A percentile compares a stretch with the other conserved stretches of the same genome.
Evolutionary conservation across 2,113 vertebrate species (phyloP).

Genomic region (Antechinus stuartii): DNA sequence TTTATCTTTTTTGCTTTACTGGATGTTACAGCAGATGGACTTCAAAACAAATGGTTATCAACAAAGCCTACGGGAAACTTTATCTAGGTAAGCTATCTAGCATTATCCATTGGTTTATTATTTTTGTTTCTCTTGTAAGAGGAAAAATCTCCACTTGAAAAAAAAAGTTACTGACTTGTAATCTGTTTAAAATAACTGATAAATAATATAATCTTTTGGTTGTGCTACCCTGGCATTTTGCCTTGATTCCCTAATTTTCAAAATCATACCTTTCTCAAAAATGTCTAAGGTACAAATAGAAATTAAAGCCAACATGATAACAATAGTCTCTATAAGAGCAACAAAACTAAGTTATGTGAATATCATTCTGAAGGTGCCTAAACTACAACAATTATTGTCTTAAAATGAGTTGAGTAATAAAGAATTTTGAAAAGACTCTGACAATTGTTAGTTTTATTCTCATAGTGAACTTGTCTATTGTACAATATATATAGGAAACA

Average conservation of each 20-base stretch:
- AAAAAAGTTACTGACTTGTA: not conserved
- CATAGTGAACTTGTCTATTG: not conserved
- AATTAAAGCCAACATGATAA: constrained; percentile 23
- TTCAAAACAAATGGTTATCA: constrained; percentile 53
- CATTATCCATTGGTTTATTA: constrained; percentile 4
- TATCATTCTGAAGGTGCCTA: not conserved
- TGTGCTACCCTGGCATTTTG: not conserved
- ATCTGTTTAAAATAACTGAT: not conserved
- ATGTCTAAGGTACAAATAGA: not conserved
- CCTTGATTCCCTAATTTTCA: constrained; percentile 42
- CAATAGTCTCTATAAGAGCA: not conserved
- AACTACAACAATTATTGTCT: not conserved
- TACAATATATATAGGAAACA: not conserved
- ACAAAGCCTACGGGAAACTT: constrained; percentile 18
- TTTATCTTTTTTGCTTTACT: constrained; percentile 28
- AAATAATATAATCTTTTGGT: not conserved
- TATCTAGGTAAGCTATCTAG: not conserved
- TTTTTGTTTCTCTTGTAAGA: not conserved
- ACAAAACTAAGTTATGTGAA: not conserved
- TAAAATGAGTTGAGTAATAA: not conserved
- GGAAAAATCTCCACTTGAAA: not conserved
- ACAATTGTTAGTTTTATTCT: not conserved
- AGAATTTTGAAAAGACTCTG: not conserved
- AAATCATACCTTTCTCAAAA: constrained; percentile 21
- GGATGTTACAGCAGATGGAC: constrained; percentile 50